Conservation (phyloP, 2,888 invertebrate genomes). For the Orthonychiurus folsomi region DNA sequence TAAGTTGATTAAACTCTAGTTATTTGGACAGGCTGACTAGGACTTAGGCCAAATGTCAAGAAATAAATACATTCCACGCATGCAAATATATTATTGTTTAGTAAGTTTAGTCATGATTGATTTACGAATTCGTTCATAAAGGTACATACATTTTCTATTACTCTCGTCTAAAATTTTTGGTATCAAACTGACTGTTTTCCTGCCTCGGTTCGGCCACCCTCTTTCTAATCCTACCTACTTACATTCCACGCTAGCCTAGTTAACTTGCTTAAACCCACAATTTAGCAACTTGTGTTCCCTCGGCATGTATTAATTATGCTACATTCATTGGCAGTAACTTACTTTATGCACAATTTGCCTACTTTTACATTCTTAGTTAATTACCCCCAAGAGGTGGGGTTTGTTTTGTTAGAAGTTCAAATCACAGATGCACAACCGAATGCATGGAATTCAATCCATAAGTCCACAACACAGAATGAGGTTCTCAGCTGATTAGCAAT, state of each 20-base stretch:
- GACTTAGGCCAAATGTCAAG: too few species aligned
- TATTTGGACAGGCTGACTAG: too few species aligned
- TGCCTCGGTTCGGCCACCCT: background rate
- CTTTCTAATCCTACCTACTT: too few species aligned
- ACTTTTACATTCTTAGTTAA: background rate
- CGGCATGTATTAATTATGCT: too few species aligned
- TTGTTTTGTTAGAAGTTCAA: constrained; percentile 11
- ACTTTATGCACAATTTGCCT: background rate
- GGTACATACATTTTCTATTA: background rate
- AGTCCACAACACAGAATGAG: background rate
- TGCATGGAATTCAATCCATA: constrained; percentile 22
- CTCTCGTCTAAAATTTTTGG: background rate
- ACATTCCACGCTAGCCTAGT: too few species aligned
- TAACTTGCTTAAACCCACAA: too few species aligned
- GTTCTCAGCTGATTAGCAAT: background rate
- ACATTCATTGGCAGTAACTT: background rate
- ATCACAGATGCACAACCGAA: constrained; percentile 41
- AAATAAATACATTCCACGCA: too few species aligned
- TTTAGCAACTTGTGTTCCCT: too few species aligned
- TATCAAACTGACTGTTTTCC: background rate
- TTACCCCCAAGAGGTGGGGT: background rate
- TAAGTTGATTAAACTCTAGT: too few species aligned
- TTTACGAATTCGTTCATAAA: background rate
- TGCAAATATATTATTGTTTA: too few species aligned
- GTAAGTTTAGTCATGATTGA: background rate